Evolutionary conservation across 2,797 vertebrate genomes (phyloP), one percentile per base, ranked within the genome.

Genomic region (Salarias fasciatus): DNA sequence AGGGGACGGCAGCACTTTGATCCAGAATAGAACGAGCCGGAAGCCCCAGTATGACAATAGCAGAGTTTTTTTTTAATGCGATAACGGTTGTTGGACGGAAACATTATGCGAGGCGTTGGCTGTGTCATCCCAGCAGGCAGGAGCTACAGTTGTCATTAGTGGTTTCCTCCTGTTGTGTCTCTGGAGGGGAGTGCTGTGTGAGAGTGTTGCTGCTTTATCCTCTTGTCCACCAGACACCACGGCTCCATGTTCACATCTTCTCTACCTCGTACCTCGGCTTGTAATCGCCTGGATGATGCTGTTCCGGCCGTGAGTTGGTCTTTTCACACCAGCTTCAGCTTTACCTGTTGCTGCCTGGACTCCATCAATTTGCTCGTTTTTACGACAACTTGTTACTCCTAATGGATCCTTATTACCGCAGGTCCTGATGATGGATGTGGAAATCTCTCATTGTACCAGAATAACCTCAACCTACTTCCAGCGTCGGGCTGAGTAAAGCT

Each of bases 71-170:
- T 61, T 3, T 74, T 47, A 61, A n/a, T 69, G 49, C 40, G 80
- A 65, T 69, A 62, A 72, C 60, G 82, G 55, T 64, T 63, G 66
- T 56, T 52, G 52, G 70, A 79, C 45, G 73, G 70, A 64, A 69
- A 54, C 60, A 40, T 79, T 84, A 53, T 69, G 64, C 69, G 46
- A 33, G 64, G 71, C 57, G 59, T 46, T 42, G 67, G 67, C 68
- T 75, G 67, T 77, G 81, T 79, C 76, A 64, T 75, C 73, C 46
- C 79, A 70, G 77, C 84, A 84, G 80, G 74, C 71, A 59, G 63
- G 51, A 80, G 73, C 61, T 72, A 71, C 73, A 76, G 60, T 73
- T 76, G 78, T 77, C 82, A 82, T 87, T 81, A 79, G 77, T 56
- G 80, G 48, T 51, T 45, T 66, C 79, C 52, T 78, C 78, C 81